Evolutionary conservation across 2,888 invertebrate genomes (phyloP).

Genomic region (Epinotia nisella): DNA sequence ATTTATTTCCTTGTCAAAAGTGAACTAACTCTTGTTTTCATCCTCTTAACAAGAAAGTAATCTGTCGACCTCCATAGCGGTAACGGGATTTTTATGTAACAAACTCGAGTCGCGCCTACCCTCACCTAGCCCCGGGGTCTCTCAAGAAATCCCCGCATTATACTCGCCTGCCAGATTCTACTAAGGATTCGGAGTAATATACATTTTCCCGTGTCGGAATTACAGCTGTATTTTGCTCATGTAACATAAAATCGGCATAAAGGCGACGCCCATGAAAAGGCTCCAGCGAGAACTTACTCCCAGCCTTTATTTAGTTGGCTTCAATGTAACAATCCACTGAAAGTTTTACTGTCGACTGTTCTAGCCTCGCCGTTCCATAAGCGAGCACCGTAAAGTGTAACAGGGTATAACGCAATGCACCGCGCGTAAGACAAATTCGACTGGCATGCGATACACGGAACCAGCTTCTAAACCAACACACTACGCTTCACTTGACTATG

Average conservation of each 20-base stretch:
- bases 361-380: slow-evolving; percentile 67
- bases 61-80: slow-evolving; percentile 82
- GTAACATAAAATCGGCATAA: slow-evolving; percentile 81
- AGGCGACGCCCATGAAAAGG: slow-evolving; percentile 74
- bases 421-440: slow-evolving; percentile 62
- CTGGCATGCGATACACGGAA: slow-evolving; percentile 55
- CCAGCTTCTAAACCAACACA: slow-evolving; percentile 50
- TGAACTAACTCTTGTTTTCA: slow-evolving; percentile 81
- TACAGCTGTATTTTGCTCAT: slow-evolving; percentile 79
- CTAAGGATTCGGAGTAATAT: slow-evolving; percentile 80
- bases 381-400: slow-evolving; percentile 65
- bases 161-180: slow-evolving; percentile 70
- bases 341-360: slow-evolving; percentile 77
- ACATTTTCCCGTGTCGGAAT: slow-evolving; percentile 81
- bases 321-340: slow-evolving; percentile 76
- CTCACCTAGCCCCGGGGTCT: slow-evolving; percentile 81
- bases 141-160: slow-evolving; percentile 76
- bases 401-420: slow-evolving; percentile 62
- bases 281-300: slow-evolving; percentile 66
- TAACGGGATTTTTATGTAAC: slow-evolving; percentile 84
- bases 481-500: slow-evolving; percentile 43
- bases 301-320: slow-evolving; percentile 77
- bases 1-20: slow-evolving; percentile 77
- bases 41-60: slow-evolving; percentile 84
- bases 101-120: slow-evolving; percentile 82